Percentiles rank a stretch among this genome's conserved stretches.
These are phyloP conservation scores for Heliothis subflexa DNA, from an alignment of 1,140 invertebrate genomes.

Conservation along the genomic window DNA sequence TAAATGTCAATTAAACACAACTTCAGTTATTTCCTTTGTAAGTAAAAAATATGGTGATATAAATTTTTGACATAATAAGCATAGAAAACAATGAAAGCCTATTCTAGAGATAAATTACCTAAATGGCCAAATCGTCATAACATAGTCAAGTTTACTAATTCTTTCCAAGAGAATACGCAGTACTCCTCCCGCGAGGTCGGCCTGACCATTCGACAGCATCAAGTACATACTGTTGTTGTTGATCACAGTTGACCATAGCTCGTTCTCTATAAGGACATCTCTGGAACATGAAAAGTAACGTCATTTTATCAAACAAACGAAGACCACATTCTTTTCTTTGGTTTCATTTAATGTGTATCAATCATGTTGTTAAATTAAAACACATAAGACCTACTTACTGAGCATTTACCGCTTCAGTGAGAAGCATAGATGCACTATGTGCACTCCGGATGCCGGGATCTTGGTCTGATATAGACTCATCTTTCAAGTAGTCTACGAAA, in stretches of 20 bases:
- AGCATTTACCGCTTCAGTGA: slow-evolving; percentile 68
- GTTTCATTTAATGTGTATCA: too few relatives aligned
- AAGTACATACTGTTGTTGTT: slow-evolving; percentile 73
- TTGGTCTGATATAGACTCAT: slow-evolving; percentile 60
- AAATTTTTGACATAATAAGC: too few relatives aligned
- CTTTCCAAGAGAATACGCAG: slow-evolving; percentile 63
- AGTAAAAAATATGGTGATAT: too few relatives aligned
- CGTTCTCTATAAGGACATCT: slow-evolving; percentile 61
- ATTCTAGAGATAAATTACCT: slow-evolving; percentile 54
- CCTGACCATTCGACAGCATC: slow-evolving; percentile 56
- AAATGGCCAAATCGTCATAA: slow-evolving; percentile 73
- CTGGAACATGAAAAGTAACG: slow-evolving; percentile 53
- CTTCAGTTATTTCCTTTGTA: too few relatives aligned
- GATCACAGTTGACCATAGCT: slow-evolving; percentile 63
- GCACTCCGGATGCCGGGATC: slow-evolving; percentile 68
- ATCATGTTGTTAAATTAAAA: background rate
- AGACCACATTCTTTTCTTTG: too few relatives aligned
- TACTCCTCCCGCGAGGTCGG: slow-evolving; percentile 64
- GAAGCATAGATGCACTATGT: slow-evolving; percentile 58
- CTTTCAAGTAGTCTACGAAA: slow-evolving; percentile 65
- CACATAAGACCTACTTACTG: slow-evolving; percentile 53
- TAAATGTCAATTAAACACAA: too few relatives aligned
- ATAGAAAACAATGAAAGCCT: background rate
- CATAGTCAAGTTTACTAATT: slow-evolving; percentile 64
- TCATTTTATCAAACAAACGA: too few relatives aligned